Evolutionary conservation across 2,888 invertebrate species (phyloP).

Genomic region (Drosophila fulvimacula): DNA sequence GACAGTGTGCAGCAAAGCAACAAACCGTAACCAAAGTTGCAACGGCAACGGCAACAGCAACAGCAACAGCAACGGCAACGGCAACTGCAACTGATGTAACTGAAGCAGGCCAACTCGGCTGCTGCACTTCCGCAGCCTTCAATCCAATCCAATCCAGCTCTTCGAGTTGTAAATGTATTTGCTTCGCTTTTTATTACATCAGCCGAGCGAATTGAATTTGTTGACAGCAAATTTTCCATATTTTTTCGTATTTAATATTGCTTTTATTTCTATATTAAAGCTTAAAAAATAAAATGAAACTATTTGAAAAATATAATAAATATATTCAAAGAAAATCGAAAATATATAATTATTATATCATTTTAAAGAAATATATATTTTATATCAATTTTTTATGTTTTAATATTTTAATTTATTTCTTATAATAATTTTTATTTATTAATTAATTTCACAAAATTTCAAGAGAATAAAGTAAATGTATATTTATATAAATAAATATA

Average conservation of each 20-base stretch:
- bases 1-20: conserved; percentile 57
- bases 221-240: conserved; percentile 1
- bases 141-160: conserved; percentile 39
- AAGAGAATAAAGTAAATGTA: no score
- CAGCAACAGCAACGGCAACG: neutral
- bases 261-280: neutral
- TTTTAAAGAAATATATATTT: neutral
- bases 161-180: conserved; percentile 11
- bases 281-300: neutral
- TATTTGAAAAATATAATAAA: neutral
- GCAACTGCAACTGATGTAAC: conserved; percentile 8
- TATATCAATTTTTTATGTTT: no score
- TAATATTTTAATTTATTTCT: no score
- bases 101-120: conserved; percentile 32
- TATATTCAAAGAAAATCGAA: neutral
- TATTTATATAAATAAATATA: no score
- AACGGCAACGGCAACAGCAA: conserved; percentile 26
- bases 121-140: conserved; percentile 55
- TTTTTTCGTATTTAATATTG: neutral
- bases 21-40: conserved; percentile 65
- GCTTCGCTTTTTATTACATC: conserved; percentile 7
- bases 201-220: conserved; percentile 2
- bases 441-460: no score
- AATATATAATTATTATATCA: neutral
- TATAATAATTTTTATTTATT: no score